Conservation (phyloP, 2,888 invertebrate species). For the Nebria brevicollis region DNA sequence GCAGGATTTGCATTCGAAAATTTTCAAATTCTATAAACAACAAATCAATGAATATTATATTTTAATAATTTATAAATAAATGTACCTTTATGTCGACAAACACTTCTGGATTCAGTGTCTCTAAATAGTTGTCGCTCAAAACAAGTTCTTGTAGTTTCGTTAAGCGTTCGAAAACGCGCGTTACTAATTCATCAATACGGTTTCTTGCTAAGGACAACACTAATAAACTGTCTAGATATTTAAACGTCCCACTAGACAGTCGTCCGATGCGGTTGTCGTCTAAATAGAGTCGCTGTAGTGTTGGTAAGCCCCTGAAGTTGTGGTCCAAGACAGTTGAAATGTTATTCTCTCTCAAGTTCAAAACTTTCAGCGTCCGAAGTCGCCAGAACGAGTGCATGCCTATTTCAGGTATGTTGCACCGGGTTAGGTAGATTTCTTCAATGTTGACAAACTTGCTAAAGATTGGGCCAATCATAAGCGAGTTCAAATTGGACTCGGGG, state of each 20-base stretch:
- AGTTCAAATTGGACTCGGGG: constrained; percentile 70
- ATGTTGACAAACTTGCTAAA: constrained; percentile 68
- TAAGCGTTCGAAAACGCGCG: constrained; percentile 76
- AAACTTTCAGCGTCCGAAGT: constrained; percentile 66
- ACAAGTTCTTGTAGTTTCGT: constrained; percentile 74
- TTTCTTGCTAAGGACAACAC: constrained; percentile 75
- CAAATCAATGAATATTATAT: constrained; percentile 26
- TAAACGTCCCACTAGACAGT: constrained; percentile 82
- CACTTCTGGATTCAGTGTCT: constrained; percentile 77
- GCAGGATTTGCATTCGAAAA: constrained; percentile 79
- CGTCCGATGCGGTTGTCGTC: constrained; percentile 81
- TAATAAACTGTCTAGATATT: constrained; percentile 73
- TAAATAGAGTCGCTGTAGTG: constrained; percentile 75
- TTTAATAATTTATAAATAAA: neutral
- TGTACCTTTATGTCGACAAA: constrained; percentile 74
- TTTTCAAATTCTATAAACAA: constrained; percentile 72
- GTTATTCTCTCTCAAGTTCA: constrained; percentile 81
- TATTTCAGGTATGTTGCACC: constrained; percentile 81
- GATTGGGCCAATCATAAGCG: constrained; percentile 77
- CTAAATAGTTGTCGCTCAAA: constrained; percentile 76
- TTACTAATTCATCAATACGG: constrained; percentile 73
- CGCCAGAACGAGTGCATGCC: constrained; percentile 84
- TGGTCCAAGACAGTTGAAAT: constrained; percentile 76
- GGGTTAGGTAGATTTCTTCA: constrained; percentile 79
- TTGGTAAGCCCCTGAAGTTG: constrained; percentile 79